phyloP scores from a whole-genome alignment of 2,797 vertebrate species.

The Acanthurus leucopareius region DNA sequence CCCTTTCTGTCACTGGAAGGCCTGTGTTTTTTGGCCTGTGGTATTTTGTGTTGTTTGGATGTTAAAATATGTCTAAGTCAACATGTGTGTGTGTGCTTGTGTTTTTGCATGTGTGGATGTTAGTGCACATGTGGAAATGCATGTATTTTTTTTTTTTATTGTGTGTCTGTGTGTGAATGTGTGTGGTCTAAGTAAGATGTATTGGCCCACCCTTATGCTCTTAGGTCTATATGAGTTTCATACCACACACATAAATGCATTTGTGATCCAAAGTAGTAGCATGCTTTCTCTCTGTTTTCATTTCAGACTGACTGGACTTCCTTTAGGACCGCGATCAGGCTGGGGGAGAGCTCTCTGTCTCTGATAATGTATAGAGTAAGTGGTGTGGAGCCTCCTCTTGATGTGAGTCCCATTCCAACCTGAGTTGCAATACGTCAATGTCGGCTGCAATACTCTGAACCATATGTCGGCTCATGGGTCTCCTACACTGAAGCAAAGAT shows the following conservation, averaged over 20 bases:
- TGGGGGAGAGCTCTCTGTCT: conserved; percentile 73
- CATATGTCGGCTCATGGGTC: conserved; percentile 78
- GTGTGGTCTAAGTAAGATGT: conserved; percentile 79
- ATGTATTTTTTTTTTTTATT: conserved; percentile 22
- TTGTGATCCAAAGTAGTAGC: conserved; percentile 29
- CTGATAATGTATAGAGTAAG: conserved; percentile 80
- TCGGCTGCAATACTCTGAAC: conserved; percentile 75
- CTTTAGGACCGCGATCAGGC: conserved; percentile 51
- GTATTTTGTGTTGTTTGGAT: conserved; percentile 63
- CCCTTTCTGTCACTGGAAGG: conserved; percentile 51
- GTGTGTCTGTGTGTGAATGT: conserved; percentile 41
- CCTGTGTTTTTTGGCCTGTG: conserved; percentile 68
- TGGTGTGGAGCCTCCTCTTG: conserved; percentile 75
- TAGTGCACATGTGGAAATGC: conserved; percentile 4
- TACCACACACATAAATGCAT: conserved; percentile 60
- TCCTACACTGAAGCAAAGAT: conserved; percentile 61
- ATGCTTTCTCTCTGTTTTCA: conserved; percentile 57
- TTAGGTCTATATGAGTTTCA: conserved; percentile 62
- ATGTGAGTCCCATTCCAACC: conserved; percentile 74
- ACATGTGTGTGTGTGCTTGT: conserved; percentile 35
- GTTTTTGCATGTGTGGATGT: conserved; percentile 37
- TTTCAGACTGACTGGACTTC: conserved; percentile 66
- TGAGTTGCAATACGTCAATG: conserved; percentile 80
- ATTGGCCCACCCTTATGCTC: conserved; percentile 61
- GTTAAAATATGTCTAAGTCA: conserved; percentile 44